Base-by-base conservation (phyloP, 2,113 vertebrate species). In the Heterotis niloticus region DNA sequence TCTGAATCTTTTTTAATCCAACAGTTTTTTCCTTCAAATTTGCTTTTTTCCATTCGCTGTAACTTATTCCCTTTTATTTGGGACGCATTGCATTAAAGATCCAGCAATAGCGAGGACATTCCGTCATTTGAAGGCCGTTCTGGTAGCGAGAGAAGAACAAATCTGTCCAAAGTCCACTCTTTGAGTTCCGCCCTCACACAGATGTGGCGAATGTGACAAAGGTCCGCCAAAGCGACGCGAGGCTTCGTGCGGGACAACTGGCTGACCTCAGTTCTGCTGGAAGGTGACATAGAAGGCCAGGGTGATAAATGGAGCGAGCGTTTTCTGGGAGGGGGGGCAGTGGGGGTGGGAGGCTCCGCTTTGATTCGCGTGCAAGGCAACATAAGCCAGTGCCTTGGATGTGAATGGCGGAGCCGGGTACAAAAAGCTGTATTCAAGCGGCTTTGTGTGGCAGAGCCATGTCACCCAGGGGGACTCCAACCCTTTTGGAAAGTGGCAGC, bases 391-490 rank as follows among this genome's bases (percentile, higher is more conserved):
- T 12, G 34, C 16, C 34, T 14, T 56, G 64, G 64, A 12, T 29
- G 24, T 59, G 51, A 54, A 24, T 56, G 26, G 9, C n/a, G 59
- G 59, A 67, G n/a, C 76, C 23, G 62, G 44, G 11, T 54, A 78
- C 23, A 78, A 78, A 78, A 78, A 77, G 77, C 44, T 69, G 66
- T 28, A 78, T 68, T 78, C 65, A 59, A 51, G 23, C 5, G 1
- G 23, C 64, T 56, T 67, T 67, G 62, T 28, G 51, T 18, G 13
- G 34, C 18, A 11, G 20, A 20, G 44, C 64, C 28, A 44, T 77
- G 76, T 67, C 76, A 67, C 76, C 29, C 62, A 66, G 64, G 52
- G 76, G 62, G 64, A n/a, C 34, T 66, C 44, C 76, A 13, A 14
- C 10, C 75, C 17, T 44, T 20, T 64, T 66, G 64, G 28, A 24